Conservation (phyloP, 2,113 vertebrate species). For the Chaetops frenatus region DNA sequence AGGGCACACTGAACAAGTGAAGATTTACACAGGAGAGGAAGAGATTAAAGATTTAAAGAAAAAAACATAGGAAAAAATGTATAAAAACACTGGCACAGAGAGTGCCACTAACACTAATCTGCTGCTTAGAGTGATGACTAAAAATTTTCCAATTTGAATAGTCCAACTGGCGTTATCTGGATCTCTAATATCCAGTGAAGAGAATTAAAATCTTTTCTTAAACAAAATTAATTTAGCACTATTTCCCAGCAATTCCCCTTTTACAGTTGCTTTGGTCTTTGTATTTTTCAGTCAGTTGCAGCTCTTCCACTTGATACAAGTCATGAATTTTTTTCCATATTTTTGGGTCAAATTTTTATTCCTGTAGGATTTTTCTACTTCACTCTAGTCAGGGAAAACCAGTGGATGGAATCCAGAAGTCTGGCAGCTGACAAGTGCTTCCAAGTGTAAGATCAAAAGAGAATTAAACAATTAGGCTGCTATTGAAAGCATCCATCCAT, state of each 20-base stretch:
- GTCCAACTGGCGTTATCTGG: background rate
- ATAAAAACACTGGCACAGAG: background rate
- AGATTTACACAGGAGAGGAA: background rate
- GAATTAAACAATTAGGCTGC: slow-evolving; percentile 27
- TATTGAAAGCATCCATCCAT: slow-evolving; percentile 14
- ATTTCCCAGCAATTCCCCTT: background rate
- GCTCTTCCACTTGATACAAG: background rate
- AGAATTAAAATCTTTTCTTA: background rate
- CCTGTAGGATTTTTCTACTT: background rate
- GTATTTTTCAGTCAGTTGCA: background rate
- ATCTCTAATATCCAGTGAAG: background rate
- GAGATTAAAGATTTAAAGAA: background rate
- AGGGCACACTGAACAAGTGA: background rate
- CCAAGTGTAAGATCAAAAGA: slow-evolving; percentile 16
- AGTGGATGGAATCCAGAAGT: background rate
- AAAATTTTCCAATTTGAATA: background rate
- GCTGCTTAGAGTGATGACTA: background rate
- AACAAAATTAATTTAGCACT: background rate
- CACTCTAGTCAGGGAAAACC: background rate
- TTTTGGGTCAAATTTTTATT: background rate
- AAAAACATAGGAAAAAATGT: background rate
- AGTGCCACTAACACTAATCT: background rate
- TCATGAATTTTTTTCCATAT: background rate
- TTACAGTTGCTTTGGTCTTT: background rate
- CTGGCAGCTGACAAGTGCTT: background rate